A percentile compares a stretch with the other conserved stretches of the same genome.
These are phyloP conservation scores for Monoplex corrugatus DNA, from an alignment of 2,888 invertebrate genomes.

Conservation along the genomic window DNA sequence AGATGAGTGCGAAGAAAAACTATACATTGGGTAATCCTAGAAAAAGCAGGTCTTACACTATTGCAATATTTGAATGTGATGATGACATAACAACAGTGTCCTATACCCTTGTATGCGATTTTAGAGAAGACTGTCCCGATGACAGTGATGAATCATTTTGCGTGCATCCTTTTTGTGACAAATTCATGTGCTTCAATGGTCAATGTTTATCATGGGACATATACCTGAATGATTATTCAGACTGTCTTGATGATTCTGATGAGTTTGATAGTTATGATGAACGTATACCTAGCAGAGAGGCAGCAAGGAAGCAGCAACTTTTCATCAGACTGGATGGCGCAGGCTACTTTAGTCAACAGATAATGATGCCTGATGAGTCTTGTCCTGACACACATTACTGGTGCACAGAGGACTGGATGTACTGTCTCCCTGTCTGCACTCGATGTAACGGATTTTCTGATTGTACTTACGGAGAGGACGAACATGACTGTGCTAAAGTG, in stretches of 20 bases:
- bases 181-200: conserved; percentile 71
- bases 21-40: background rate
- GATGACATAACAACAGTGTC: conserved; percentile 1
- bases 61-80: background rate
- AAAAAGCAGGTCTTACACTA: background rate
- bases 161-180: conserved; percentile 49
- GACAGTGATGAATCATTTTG: conserved; percentile 26
- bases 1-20: background rate
- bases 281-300: background rate
- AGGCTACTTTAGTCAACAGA: background rate
- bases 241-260: conserved; percentile 71
- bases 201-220: conserved; percentile 63
- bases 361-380: background rate
- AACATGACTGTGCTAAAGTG: conserved; percentile 44
- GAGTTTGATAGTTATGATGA: conserved; percentile 55
- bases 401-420: background rate
- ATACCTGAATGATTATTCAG: conserved; percentile 64
- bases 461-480: conserved; percentile 49
- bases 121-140: conserved; percentile 36
- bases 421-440: conserved; percentile 14
- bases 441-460: conserved; percentile 40
- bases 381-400: conserved; percentile 21
- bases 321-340: background rate
- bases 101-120: conserved; percentile 38
- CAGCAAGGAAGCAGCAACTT: background rate